Base-by-base conservation (phyloP, 2,888 invertebrate species). In the Eupithecia vulgata region DNA sequence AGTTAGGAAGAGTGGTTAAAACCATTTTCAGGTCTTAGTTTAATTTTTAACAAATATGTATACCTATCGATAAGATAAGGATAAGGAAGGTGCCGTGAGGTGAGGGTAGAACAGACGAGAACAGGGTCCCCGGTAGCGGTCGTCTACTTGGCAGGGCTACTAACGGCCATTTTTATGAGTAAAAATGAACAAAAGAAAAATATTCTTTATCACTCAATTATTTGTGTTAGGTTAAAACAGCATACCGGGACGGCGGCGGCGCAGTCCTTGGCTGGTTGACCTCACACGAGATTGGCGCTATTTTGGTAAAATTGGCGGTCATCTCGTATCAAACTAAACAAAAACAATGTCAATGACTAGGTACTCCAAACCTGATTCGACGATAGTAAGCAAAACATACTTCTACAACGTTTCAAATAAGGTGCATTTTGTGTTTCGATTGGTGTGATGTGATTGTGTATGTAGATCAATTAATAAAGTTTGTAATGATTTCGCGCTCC, bases 381-480 rank as follows among this genome's bases (percentile, higher is more conserved):
- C 15, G 59, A 59, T 30, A 30, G 10, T 21, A 15, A 15, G 15
- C 15, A 59, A 30, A 59, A 30, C 48, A 48, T 5, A 25, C 15
- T 10, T 59, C 59, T 59, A 34, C 3, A 34, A 2, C 3, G 17
- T 15, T 61, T 34, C 17, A 12, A 7, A 61, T 61, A 61, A 61
- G 61, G 61, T 61, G 15, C 30, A 34, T 17, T 61, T 34, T 17
- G 8, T 34, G 34, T 21, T 17, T 21, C 13, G 34, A 34, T 7
- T 2, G 61, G 61, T 61, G 30, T 17, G 34, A 34, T 61, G 34
- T 34, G 61, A 34, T 34, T 61, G 17, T 61, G 61, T 34, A 34
- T 61, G 61, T 34, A 34, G 15, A 61, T 4, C 61, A 34, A 61
- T 34, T 61, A 61, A 61, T 61, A 61, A 34, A 61, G 17, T 61